Base-by-base conservation (phyloP, 2,888 invertebrate genomes). In the Torymus aiolomorphi region DNA sequence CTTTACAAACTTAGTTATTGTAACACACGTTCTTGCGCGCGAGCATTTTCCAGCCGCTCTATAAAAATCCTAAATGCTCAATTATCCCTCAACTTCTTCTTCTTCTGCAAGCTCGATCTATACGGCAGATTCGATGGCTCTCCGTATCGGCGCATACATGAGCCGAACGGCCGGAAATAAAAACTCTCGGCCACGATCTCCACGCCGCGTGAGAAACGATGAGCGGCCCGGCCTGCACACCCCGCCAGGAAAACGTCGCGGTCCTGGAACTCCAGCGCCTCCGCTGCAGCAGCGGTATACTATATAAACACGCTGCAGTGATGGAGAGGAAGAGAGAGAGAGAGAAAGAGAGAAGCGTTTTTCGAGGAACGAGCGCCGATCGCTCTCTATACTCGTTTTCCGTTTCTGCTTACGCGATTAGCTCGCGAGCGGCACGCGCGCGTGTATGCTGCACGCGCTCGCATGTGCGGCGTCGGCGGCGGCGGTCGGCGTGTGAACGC, bases 371-470 rank as follows among this genome's bases (percentile, higher is more conserved):
- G 18, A 31, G 2, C 14, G 20, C 2, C n/a, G n/a, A 16, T 18
- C 61, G 59, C 18, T 62, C 61, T 70, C 16, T 61, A 54, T 54
- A 57, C 75, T 80, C 72, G 80, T 72, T 80, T 63, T 82, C 82
- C 78, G 65, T 86, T 89, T 89, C 89, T 86, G 83, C 88, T 88
- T 89, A 89, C 86, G 84, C 89, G 87, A 89, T 89, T 88, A 88
- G 86, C 84, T 83, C 82, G 81, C 83, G 52, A 18, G 63, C 67
- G 49, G 63, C 67, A 24, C 59, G 0, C 49, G 12, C 56, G 18
- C 61, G 16, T 71, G 42, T 56, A 12, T 54, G 16, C 70, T 42
- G 59, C 8, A 59, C 18, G 24, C 70, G 12, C 13, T 10, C 11
- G 56, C 0, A 14, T 8, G 42, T n/a, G n/a, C n/a, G n/a, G n/a